Base-by-base conservation (phyloP, 2,888 invertebrate species). In the Diarsia rubi region DNA sequence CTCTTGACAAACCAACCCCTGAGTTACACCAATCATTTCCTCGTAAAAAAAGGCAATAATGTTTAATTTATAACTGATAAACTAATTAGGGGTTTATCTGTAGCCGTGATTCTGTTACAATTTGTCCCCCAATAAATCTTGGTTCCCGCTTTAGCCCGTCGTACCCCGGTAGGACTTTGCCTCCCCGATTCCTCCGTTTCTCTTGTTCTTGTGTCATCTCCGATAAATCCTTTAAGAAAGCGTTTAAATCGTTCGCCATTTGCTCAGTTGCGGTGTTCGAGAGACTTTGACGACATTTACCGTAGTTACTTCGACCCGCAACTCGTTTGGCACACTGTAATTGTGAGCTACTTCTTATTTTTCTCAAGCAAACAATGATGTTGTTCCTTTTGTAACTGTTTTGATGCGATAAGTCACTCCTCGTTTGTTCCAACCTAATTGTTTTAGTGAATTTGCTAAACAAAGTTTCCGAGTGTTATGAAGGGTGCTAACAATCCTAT, bases 111-210 rank as follows among this genome's bases (percentile, higher is more conserved):
- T 89, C 80, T 79, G 83, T 88, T 87, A 90, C 89, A 90, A 86
- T 89, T 90, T 81, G 87, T 89, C 85, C 85, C 86, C 83, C 87
- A 85, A 91, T 91, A 91, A 91, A 91, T 91, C 89, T 88, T 80
- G 77, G 86, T 79, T 78, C 81, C 81, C 79, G 85, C 79, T 84
- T 84, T 83, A 83, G 80, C 82, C 86, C 78, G 79, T 82, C 86
- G 86, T 79, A 76, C 72, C 84, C 84, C 79, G 73, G 73, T 73
- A 89, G 80, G 79, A 85, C 82, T 85, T 85, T 79, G 79, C 83
- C 82, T 79, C 75, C 83, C 76, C 80, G 72, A 80, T 82, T 86
- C 79, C 83, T 85, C 82, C 82, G 84, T 82, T 78, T 71, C 84
- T 80, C 84, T 89, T 89, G 84, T 88, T 88, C 82, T 81, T 82